A percentile compares a stretch with the other conserved stretches of the same genome.
phyloP scores from a whole-genome alignment of 2,113 vertebrate genomes.

The Anhinga rufa region DNA sequence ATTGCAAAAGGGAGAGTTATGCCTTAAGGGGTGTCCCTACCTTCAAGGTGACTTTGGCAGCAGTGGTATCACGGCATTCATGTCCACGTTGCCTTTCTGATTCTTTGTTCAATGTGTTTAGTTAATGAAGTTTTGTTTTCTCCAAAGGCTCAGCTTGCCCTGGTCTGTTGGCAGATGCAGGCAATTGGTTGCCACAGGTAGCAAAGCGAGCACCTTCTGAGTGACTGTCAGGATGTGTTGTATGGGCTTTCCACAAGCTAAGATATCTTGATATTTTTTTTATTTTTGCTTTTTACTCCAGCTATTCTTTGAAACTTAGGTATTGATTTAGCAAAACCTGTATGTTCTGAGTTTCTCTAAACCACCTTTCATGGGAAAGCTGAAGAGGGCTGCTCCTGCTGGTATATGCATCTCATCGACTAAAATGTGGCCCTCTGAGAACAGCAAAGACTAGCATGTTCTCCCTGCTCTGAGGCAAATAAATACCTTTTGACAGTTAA shows the following conservation, averaged over 20 bases:
- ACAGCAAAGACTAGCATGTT: not conserved
- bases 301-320: not conserved
- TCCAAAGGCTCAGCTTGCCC: not conserved
- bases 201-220: not conserved
- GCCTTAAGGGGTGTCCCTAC: not conserved
- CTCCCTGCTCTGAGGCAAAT: not conserved
- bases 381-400: not conserved
- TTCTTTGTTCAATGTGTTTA: not conserved
- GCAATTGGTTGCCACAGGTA: not conserved
- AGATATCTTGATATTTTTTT: not conserved
- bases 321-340: not conserved
- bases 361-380: not conserved
- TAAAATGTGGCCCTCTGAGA: not conserved
- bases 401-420: not conserved
- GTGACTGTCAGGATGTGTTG: fast-evolving
- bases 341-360: not conserved
- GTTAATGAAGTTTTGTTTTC: not conserved
- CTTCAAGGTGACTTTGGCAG: not conserved
- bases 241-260: not conserved
- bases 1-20: not conserved
- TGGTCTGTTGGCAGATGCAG: not conserved
- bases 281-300: not conserved
- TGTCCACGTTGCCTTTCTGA: not conserved
- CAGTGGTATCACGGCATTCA: not conserved
- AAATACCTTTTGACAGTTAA: not conserved